A percentile compares a stretch with the other conserved stretches of the same genome.
Evolutionary conservation across 2,888 invertebrate species (phyloP).

Genomic region (Masnerella sp.): DNA sequence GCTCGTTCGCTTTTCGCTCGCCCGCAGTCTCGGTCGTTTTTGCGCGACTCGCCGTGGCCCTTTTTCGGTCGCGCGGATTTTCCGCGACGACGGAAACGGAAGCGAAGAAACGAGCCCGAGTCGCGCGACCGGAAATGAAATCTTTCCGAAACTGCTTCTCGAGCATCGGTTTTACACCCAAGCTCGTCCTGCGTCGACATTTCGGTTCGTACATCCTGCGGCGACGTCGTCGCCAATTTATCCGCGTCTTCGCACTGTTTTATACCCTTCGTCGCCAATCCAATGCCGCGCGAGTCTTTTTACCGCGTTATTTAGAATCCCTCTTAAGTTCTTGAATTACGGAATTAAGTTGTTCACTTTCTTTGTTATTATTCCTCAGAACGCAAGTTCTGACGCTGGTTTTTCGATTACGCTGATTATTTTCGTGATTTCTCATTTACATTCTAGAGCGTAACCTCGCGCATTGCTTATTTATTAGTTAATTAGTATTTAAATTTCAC

Average conservation of each 20-base stretch:
- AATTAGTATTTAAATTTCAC: too few species aligned
- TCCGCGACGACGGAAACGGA: constrained; percentile 45
- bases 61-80: constrained; percentile 34
- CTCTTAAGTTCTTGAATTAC: too few species aligned
- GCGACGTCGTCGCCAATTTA: constrained; percentile 18
- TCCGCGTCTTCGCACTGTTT: constrained; percentile 32
- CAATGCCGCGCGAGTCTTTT: too few species aligned
- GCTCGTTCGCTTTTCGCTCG: not conserved
- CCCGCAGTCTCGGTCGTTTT: not conserved
- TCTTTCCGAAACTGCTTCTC: constrained; percentile 54
- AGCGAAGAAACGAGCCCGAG: constrained; percentile 40
- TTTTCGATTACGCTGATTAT: too few species aligned
- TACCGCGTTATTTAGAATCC: too few species aligned
- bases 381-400: too few species aligned
- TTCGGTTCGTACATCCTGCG: constrained; percentile 30
- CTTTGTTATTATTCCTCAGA: too few species aligned
- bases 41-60: constrained; percentile 7
- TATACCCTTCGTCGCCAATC: constrained; percentile 4
- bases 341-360: too few species aligned
- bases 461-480: too few species aligned
- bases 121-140: constrained; percentile 59
- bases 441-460: too few species aligned
- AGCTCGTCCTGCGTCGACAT: constrained; percentile 36
- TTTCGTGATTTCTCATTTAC: too few species aligned
- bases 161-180: constrained; percentile 55